These are phyloP conservation scores for Argynnis bischoffii DNA, from an alignment of 2,888 invertebrate species.

Conservation along the genomic window DNA sequence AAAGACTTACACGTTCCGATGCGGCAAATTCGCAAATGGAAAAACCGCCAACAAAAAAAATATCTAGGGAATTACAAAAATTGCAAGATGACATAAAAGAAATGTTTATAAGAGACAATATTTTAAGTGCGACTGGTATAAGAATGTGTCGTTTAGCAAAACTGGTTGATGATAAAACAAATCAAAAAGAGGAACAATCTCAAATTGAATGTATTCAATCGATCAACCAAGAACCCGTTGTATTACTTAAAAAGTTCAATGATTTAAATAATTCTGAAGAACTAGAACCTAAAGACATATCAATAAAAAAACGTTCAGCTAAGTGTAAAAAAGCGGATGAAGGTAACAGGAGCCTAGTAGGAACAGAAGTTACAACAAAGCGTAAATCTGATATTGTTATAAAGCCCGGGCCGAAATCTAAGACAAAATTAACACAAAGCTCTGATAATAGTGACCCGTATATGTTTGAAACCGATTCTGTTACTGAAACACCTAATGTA, in stretches of 20 bases:
- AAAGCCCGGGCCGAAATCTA: conserved; percentile 62
- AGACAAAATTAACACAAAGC: conserved; percentile 51
- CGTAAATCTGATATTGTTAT: conserved; percentile 40
- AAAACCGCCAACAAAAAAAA: conserved; percentile 51
- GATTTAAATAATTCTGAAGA: conserved; percentile 43
- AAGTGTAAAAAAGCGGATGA: conserved; percentile 52
- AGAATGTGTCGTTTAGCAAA: conserved; percentile 84
- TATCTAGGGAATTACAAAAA: conserved; percentile 80
- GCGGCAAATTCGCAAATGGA: conserved; percentile 36
- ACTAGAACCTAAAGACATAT: conserved; percentile 42
- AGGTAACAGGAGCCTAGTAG: conserved; percentile 1
- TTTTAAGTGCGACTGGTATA: conserved; percentile 83
- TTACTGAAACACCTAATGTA: conserved; percentile 51
- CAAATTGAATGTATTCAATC: conserved; percentile 26
- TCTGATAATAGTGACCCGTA: conserved; percentile 59
- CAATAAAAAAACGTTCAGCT: conserved; percentile 52
- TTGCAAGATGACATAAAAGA: conserved; percentile 87
- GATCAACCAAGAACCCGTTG: conserved; percentile 48
- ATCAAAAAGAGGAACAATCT: conserved; percentile 46
- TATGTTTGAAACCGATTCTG: conserved; percentile 65
- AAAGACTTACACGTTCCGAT: conserved; percentile 51
- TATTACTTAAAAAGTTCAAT: conserved; percentile 59
- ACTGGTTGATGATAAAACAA: conserved; percentile 63
- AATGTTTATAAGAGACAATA: conserved; percentile 85
- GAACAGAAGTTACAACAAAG: conserved; percentile 40